Conservation (phyloP, 2,113 vertebrate genomes). For the Todiramphus chloris region DNA sequence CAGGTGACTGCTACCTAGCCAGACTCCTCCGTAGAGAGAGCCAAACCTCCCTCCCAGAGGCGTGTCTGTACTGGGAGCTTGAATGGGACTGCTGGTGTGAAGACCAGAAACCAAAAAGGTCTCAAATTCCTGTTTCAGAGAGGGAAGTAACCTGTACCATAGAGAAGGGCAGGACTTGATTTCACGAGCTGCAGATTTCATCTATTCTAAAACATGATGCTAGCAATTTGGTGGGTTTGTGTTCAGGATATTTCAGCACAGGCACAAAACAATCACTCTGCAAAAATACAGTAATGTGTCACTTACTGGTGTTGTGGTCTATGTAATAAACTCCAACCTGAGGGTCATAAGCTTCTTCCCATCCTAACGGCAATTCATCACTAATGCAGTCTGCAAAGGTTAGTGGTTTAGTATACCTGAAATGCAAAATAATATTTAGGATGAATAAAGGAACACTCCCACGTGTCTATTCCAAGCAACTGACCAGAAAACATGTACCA, state of each 20-base stretch:
- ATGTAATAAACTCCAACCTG: slow-evolving; percentile 95
- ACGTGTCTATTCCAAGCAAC: neutral
- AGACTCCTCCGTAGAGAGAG: neutral
- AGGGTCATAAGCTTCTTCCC: slow-evolving; percentile 95
- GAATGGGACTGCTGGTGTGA: neutral
- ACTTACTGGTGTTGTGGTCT: slow-evolving; percentile 98
- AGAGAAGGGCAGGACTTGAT: neutral
- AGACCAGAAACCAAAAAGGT: neutral
- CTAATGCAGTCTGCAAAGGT: slow-evolving; percentile 98
- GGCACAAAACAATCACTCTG: neutral
- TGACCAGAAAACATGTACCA: neutral
- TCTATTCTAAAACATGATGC: neutral
- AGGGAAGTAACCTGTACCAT: neutral
- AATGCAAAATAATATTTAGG: slow-evolving; percentile 42
- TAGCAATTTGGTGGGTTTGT: neutral
- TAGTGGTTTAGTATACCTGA: slow-evolving; percentile 96
- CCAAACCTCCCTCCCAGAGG: neutral
- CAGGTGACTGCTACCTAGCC: neutral
- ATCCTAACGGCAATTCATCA: slow-evolving; percentile 94
- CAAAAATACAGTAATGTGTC: neutral
- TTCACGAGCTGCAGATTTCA: neutral
- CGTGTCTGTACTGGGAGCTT: neutral
- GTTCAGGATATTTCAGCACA: neutral
- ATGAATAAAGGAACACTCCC: neutral
- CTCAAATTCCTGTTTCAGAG: neutral